A percentile compares a stretch with the other conserved stretches of the same genome.
Evolutionary conservation across 2,113 vertebrate genomes (phyloP).

Genomic region (Erythrocercus mccallii): DNA sequence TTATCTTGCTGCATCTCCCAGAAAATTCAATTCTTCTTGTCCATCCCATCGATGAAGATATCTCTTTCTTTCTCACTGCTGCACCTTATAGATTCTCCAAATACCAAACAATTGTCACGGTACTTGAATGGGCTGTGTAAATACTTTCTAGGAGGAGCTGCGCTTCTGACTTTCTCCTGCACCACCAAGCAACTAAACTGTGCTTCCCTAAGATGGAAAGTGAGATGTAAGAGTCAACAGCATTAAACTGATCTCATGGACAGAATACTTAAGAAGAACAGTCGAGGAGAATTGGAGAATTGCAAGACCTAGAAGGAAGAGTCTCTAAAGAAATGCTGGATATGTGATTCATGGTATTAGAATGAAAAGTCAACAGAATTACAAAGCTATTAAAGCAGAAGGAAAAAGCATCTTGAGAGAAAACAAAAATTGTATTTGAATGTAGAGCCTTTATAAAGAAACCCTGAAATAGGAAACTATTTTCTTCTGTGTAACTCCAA

Average conservation of each 20-base stretch:
- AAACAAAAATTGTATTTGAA: neutral
- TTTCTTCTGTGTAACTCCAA: neutral
- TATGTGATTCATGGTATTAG: neutral
- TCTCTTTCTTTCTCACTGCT: neutral
- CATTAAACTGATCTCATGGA: neutral
- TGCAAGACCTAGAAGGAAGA: neutral
- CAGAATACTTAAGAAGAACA: neutral
- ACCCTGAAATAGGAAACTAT: neutral
- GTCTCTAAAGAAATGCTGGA: neutral
- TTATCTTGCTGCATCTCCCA: neutral
- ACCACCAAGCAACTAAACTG: neutral
- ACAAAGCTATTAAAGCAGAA: neutral
- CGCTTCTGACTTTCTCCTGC: neutral
- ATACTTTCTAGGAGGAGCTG: neutral
- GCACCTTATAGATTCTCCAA: neutral
- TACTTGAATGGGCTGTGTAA: neutral
- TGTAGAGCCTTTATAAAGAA: neutral
- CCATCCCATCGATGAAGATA: neutral
- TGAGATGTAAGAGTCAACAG: neutral
- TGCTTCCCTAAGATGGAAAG: neutral
- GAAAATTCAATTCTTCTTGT: neutral
- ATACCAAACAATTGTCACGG: neutral
- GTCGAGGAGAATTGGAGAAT: neutral
- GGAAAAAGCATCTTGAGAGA: neutral
- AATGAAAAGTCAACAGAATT: neutral